Conservation (phyloP, 2,888 invertebrate species). For the Oscheius sp. region DNA sequence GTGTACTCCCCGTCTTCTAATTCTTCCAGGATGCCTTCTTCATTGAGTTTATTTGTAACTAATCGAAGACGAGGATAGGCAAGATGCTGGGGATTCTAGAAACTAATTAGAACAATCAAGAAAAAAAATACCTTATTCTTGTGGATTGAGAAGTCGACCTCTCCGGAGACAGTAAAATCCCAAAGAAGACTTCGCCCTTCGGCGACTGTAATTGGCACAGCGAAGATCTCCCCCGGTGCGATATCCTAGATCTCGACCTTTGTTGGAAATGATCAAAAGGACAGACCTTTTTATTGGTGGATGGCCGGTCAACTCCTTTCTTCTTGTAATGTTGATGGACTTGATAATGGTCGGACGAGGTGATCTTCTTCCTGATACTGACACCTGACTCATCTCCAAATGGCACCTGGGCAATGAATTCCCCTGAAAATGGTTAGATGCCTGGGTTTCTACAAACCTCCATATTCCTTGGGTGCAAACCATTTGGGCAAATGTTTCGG, state of each 20-base stretch:
- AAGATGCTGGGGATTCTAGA: slow-evolving; percentile 51
- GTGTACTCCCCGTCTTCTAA: slow-evolving; percentile 47
- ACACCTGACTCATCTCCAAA: slow-evolving; percentile 57
- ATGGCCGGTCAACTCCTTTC: slow-evolving; percentile 48
- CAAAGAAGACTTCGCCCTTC: slow-evolving; percentile 53
- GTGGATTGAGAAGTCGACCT: slow-evolving; percentile 56
- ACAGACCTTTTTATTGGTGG: slow-evolving; percentile 49
- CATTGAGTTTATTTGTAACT: slow-evolving; percentile 56
- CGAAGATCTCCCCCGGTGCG: slow-evolving; percentile 44
- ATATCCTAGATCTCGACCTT: slow-evolving; percentile 43
- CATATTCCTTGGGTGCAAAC: slow-evolving; percentile 58
- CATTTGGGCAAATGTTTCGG: slow-evolving; percentile 51
- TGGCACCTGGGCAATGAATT: slow-evolving; percentile 54
- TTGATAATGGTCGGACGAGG: slow-evolving; percentile 52
- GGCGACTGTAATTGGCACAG: slow-evolving; percentile 50
- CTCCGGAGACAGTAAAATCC: slow-evolving; percentile 58
- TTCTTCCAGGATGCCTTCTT: slow-evolving; percentile 55
- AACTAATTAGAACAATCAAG: neutral
- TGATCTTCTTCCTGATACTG: slow-evolving; percentile 55
- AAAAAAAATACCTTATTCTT: slow-evolving; percentile 44
- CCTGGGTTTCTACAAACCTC: slow-evolving; percentile 39
- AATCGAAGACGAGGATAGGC: slow-evolving; percentile 55
- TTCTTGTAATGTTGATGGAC: slow-evolving; percentile 52
- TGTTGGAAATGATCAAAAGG: neutral
- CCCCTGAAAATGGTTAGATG: slow-evolving; percentile 28